A percentile compares a stretch with the other conserved stretches of the same genome.
These are phyloP conservation scores for Rhimphoctona megacephalus DNA, from an alignment of 2,888 invertebrate genomes.

Conservation along the genomic window DNA sequence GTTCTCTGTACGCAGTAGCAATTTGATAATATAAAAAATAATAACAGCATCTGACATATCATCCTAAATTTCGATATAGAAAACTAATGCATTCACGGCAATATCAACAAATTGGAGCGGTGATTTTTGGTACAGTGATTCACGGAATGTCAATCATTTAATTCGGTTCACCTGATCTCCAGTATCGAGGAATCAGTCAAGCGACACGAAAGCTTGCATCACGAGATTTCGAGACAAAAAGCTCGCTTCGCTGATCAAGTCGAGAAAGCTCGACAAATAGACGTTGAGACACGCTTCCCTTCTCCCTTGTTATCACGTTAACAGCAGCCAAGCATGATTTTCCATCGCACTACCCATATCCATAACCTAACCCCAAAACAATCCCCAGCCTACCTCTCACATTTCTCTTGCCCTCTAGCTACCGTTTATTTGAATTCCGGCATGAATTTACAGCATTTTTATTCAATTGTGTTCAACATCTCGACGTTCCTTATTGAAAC, in stretches of 20 bases:
- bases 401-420: conserved; percentile 5
- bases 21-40: background rate
- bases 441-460: conserved; percentile 28
- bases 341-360: conserved; percentile 55
- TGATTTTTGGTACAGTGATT: conserved; percentile 40
- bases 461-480: background rate
- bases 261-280: conserved; percentile 26
- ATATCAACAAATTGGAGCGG: conserved; percentile 23
- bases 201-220: conserved; percentile 53
- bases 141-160: conserved; percentile 48
- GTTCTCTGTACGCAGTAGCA: background rate
- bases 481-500: too few species aligned
- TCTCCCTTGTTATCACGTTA: conserved; percentile 76
- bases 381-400: background rate
- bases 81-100: conserved; percentile 3
- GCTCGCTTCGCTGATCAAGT: conserved; percentile 51
- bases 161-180: conserved; percentile 63
- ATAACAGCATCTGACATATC: background rate
- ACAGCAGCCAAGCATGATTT: conserved; percentile 73
- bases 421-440: conserved; percentile 16
- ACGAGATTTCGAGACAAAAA: conserved; percentile 63
- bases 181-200: conserved; percentile 60
- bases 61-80: conserved; percentile 23
- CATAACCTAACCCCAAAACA: background rate
- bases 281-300: conserved; percentile 72